Conservation (phyloP, 1,140 invertebrate genomes). For the Bombus cullumanus region DNA sequence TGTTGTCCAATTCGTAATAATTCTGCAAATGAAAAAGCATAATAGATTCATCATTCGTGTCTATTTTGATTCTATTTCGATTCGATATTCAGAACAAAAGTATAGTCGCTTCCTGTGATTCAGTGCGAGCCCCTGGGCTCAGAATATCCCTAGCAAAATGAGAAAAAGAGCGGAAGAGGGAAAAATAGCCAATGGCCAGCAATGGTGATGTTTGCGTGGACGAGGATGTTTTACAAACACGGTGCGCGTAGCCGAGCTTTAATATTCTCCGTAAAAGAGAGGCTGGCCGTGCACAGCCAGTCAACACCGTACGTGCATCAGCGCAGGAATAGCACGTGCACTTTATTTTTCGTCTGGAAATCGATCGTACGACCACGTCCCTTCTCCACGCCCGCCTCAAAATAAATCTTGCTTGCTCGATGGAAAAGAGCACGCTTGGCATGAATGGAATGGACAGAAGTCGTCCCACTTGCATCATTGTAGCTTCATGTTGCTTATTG, state of each 20-base stretch:
- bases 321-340: slow-evolving; percentile 64
- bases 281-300: slow-evolving; percentile 33
- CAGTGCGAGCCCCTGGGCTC: slow-evolving; percentile 5
- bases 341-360: slow-evolving; percentile 64
- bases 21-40: neutral
- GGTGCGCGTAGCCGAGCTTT: slow-evolving; percentile 47
- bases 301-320: slow-evolving; percentile 64
- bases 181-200: slow-evolving; percentile 43
- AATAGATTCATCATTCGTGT: neutral
- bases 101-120: slow-evolving; percentile 6
- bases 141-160: slow-evolving; percentile 37
- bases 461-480: neutral
- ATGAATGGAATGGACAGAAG: slow-evolving; percentile 4
- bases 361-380: slow-evolving; percentile 43
- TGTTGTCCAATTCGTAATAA: neutral
- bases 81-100: neutral
- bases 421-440: slow-evolving; percentile 11
- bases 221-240: slow-evolving; percentile 67
- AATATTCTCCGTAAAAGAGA: slow-evolving; percentile 68
- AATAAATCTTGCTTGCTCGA: slow-evolving; percentile 55
- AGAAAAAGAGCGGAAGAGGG: slow-evolving; percentile 25
- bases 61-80: neutral
- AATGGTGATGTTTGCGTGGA: slow-evolving; percentile 57
- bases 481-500: neutral
- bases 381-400: slow-evolving; percentile 31